Conservation (phyloP, 35 echinoderm and acorn worm species). For the Stichopus chloronotus region DNA sequence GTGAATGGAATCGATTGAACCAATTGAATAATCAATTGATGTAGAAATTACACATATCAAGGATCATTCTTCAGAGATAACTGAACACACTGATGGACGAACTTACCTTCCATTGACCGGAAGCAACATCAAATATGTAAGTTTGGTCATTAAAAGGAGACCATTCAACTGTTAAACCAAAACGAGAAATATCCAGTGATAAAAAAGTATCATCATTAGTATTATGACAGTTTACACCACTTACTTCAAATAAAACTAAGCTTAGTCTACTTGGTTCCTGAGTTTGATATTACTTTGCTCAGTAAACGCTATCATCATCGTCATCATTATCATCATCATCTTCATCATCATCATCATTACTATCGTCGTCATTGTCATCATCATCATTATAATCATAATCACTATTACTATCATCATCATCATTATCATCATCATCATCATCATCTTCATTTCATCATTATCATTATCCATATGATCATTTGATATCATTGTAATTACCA, state of each 20-base stretch:
- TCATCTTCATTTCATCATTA: too few relatives aligned
- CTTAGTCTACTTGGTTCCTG: background rate
- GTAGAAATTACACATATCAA: too few relatives aligned
- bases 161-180: background rate
- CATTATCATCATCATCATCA: too few relatives aligned
- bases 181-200: background rate
- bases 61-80: too few relatives aligned
- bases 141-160: background rate
- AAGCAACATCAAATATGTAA: background rate
- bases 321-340: background rate
- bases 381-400: too few relatives aligned
- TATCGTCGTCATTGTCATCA: background rate
- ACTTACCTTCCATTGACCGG: background rate
- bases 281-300: background rate
- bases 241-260: background rate
- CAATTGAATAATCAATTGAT: too few relatives aligned
- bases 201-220: background rate
- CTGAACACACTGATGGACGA: too few relatives aligned
- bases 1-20: too few relatives aligned
- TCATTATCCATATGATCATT: too few relatives aligned
- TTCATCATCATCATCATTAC: background rate
- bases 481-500: too few relatives aligned
- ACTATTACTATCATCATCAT: too few relatives aligned
- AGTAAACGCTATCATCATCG: background rate
- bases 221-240: background rate